phyloP scores from a whole-genome alignment of 2,113 vertebrate genomes.

The Pluvianellus socialis region DNA sequence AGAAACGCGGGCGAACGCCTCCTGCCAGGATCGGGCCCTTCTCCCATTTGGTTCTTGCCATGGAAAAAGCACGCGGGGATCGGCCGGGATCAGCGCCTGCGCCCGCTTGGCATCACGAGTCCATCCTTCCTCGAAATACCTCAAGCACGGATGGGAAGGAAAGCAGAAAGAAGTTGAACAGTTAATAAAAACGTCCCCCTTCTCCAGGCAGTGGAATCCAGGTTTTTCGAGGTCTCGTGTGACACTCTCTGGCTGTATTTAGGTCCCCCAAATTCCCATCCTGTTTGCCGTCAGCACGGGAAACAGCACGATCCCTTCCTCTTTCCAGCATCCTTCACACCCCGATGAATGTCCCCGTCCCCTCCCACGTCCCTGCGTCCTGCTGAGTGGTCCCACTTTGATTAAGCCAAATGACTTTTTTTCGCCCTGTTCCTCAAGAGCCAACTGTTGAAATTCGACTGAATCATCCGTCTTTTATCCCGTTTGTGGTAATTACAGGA shows the following conservation, averaged over 20 bases:
- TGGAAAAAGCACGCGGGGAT: neutral
- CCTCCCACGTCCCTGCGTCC: neutral
- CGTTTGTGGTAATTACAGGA: neutral
- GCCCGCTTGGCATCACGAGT: neutral
- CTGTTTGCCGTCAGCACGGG: neutral
- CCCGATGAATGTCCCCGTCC: neutral
- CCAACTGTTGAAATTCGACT: neutral
- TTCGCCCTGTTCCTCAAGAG: neutral
- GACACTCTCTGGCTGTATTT: neutral
- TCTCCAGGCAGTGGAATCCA: neutral
- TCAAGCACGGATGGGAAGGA: neutral
- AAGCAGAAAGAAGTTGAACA: neutral
- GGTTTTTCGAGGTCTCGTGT: neutral
- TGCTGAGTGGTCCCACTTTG: neutral
- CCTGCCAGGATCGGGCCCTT: fast-evolving
- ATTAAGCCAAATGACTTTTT: neutral
- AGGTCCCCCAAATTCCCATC: neutral
- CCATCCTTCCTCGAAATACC: neutral
- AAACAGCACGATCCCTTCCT: fast-evolving
- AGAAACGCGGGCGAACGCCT: neutral
- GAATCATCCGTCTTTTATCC: neutral
- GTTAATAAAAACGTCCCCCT: neutral
- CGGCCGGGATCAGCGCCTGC: neutral
- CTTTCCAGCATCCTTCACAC: neutral
- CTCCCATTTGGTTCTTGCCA: fast-evolving